A percentile compares a stretch with the other conserved stretches of the same genome.
phyloP scores from a whole-genome alignment of 2,888 invertebrate species.

The Deroplatys truncata region DNA sequence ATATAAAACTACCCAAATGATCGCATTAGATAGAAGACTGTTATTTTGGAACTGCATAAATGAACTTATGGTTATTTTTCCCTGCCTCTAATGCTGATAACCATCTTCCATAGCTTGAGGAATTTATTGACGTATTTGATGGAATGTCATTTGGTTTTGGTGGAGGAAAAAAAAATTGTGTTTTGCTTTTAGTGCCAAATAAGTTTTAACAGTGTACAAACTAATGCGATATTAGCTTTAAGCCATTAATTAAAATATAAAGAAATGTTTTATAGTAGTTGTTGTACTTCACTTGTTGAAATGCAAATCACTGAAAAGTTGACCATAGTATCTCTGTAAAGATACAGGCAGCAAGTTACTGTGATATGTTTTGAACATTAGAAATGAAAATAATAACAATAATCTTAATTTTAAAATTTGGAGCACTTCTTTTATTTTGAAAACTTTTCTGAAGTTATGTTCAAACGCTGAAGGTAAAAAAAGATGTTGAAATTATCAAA shows the following conservation, averaged over 20 bases:
- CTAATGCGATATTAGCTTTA: neutral
- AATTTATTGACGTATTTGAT: neutral
- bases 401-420: neutral
- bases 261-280: neutral
- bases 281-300: neutral
- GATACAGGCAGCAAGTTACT: neutral
- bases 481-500: neutral
- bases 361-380: neutral
- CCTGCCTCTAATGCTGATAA: no score
- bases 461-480: neutral
- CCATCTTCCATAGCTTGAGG: neutral
- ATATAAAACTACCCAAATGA: no score
- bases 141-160: neutral
- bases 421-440: neutral
- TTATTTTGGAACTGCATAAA: neutral
- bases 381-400: no score
- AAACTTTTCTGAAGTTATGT: neutral
- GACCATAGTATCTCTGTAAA: neutral
- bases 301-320: neutral
- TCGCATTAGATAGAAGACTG: no score
- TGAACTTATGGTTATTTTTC: no score
- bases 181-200: neutral
- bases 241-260: neutral
- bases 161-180: neutral
- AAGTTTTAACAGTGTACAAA: neutral